Evolutionary conservation across 2,113 vertebrate genomes (phyloP), one percentile per base, ranked within the genome.

Genomic region (Micromys minutus): DNA sequence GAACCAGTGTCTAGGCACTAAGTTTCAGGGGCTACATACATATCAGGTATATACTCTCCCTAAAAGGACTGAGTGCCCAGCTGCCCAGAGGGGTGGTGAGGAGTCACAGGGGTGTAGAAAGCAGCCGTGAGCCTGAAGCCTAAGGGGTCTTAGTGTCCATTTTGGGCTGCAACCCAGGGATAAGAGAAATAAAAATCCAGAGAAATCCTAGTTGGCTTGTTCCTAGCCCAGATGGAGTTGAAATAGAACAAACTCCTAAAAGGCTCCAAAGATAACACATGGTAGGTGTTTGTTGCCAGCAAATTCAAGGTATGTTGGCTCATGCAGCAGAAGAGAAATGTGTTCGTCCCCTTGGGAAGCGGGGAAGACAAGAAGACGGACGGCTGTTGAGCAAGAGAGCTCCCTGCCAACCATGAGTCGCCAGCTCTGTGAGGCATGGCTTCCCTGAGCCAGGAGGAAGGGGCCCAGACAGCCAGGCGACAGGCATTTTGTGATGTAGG

Each of bases 231-330:
- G 94, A 98, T 97, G 96, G 95, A 95, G 96, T 87, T 94, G 94
- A 94, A 96, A 91, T 91, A 34, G 92, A 71, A 95, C 96, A 87
- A 80, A 69, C 77, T 91, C 36, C 36, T n/a, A 9, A 63, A 47
- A 31, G 55, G 1, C 74, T 96, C 97, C 97, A 98, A 97, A 97
- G 93, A 50, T 84, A 97, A 96, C 96, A 96, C 95, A 85, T 4
- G 19, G 90, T 77, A 89, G 45, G 69, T 7, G 45, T 45, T 77
- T 36, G 89, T 61, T 95, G 97, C 97, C 97, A 97, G 96, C 96
- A 96, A 94, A 95, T 84, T 90, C 69, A 63, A 97, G 96, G 95
- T 97, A 94, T 95, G 93, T 89, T 97, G 97, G 97, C 96, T 57
- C 9, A 24, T 0, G 1, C 45, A 12, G 83, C 69, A 47, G 79